These are phyloP conservation scores for Pseudococcus longispinus DNA, from an alignment of 2,888 invertebrate species.

Conservation along the genomic window DNA sequence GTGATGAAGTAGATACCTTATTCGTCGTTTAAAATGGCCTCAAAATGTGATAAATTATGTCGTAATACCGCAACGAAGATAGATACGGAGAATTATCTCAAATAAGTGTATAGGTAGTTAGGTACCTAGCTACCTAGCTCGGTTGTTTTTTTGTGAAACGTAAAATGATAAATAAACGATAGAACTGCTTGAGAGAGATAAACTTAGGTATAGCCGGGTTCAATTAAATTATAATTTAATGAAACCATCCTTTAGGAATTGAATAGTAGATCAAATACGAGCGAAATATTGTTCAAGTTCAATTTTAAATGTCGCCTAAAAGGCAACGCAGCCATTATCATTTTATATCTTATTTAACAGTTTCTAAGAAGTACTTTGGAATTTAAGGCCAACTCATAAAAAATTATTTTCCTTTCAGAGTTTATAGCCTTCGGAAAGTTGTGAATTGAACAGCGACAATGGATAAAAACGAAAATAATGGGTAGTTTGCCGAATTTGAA, in stretches of 20 bases:
- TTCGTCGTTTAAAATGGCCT: background rate
- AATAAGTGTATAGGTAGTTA: background rate
- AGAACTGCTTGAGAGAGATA: background rate
- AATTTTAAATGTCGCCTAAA: constrained; percentile 9
- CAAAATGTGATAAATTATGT: background rate
- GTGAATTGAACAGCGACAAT: constrained; percentile 42
- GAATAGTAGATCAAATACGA: background rate
- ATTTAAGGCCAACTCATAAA: constrained; percentile 13
- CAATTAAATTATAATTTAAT: background rate
- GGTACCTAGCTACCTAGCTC: no score
- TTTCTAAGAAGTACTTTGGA: constrained; percentile 16
- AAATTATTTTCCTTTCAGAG: constrained; percentile 20
- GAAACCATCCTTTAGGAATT: background rate
- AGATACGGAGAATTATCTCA: background rate
- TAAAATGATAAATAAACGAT: background rate
- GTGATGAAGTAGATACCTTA: background rate
- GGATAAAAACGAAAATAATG: constrained; percentile 63
- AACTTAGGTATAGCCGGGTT: background rate
- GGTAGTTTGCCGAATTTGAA: constrained; percentile 74
- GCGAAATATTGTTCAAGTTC: background rate
- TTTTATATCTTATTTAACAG: constrained; percentile 22
- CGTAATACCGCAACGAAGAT: background rate
- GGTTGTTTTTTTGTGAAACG: no score
- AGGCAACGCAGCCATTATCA: background rate
- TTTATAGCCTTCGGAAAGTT: background rate